These are phyloP conservation scores for Myrmecophaga tridactyla DNA, from an alignment of 2,113 vertebrate genomes.

Conservation along the genomic window DNA sequence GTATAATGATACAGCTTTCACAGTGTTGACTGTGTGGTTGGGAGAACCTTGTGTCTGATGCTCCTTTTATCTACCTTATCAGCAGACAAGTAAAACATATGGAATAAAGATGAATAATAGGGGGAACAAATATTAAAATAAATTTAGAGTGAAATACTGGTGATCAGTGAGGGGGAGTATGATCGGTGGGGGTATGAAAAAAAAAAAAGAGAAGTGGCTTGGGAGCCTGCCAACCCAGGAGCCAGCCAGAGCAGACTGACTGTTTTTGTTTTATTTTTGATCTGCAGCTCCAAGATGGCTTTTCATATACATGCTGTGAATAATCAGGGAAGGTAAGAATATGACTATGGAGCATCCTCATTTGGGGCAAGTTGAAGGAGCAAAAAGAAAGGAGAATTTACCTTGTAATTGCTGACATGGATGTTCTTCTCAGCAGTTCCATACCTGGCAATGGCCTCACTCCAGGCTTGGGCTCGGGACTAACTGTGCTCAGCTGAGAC, in stretches of 20 bases:
- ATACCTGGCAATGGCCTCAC: neutral
- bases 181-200: too few relatives aligned
- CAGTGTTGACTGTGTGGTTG: too few relatives aligned
- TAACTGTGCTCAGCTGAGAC: neutral
- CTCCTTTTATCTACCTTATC: too few relatives aligned
- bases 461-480: neutral
- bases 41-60: too few relatives aligned
- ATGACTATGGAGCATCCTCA: neutral
- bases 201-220: neutral
- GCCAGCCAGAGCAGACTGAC: conserved; percentile 40
- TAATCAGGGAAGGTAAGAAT: conserved; percentile 91
- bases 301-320: conserved; percentile 96
- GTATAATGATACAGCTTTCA: too few relatives aligned
- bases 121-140: too few relatives aligned
- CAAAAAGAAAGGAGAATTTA: neutral
- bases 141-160: too few relatives aligned
- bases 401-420: neutral
- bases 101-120: too few relatives aligned
- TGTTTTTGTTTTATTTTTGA: conserved; percentile 20
- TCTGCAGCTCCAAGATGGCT: conserved; percentile 87
- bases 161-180: too few relatives aligned
- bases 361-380: neutral
- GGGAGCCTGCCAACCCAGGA: neutral
- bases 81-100: too few relatives aligned
- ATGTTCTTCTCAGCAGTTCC: neutral